Evolutionary conservation across 1,140 invertebrate species (phyloP).

Genomic region (Euwallacea fornicatus): DNA sequence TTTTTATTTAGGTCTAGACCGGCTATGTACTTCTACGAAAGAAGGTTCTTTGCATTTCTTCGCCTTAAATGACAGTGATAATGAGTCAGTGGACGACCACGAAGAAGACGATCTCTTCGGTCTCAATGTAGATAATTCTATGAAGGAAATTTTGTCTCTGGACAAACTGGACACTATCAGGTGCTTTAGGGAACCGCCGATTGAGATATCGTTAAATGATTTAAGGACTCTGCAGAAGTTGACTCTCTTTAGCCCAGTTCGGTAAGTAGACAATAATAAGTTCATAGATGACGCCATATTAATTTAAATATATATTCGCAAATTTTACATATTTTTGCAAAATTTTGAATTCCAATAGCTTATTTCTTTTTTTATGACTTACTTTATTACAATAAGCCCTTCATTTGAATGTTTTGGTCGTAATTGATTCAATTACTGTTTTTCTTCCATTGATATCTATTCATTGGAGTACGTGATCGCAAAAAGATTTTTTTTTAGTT

Average conservation of each 20-base stretch:
- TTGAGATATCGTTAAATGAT: constrained; percentile 48
- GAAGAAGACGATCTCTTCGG: constrained; percentile 62
- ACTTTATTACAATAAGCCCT: too few relatives aligned
- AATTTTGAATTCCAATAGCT: too few relatives aligned
- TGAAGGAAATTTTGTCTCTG: constrained; percentile 38
- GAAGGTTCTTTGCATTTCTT: constrained; percentile 82
- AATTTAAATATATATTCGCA: too few relatives aligned
- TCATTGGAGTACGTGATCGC: too few relatives aligned
- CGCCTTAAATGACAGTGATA: constrained; percentile 69
- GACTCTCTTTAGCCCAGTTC: constrained; percentile 65
- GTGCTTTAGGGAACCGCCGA: constrained; percentile 49
- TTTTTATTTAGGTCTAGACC: constrained; percentile 66
- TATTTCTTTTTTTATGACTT: too few relatives aligned
- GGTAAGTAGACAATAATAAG: constrained; percentile 45
- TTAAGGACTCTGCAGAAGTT: constrained; percentile 64
- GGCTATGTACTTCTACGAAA: constrained; percentile 79
- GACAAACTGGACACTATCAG: constrained; percentile 42
- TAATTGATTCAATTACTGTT: too few relatives aligned
- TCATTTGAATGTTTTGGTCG: too few relatives aligned
- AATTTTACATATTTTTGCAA: too few relatives aligned
- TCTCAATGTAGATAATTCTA: constrained; percentile 38
- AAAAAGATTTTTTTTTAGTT: too few relatives aligned
- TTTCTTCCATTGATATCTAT: too few relatives aligned
- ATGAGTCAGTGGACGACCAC: constrained; percentile 67
- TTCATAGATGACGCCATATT: too few relatives aligned